phyloP scores from a whole-genome alignment of 2,797 vertebrate species.

The Thripadectes ignobilis region DNA sequence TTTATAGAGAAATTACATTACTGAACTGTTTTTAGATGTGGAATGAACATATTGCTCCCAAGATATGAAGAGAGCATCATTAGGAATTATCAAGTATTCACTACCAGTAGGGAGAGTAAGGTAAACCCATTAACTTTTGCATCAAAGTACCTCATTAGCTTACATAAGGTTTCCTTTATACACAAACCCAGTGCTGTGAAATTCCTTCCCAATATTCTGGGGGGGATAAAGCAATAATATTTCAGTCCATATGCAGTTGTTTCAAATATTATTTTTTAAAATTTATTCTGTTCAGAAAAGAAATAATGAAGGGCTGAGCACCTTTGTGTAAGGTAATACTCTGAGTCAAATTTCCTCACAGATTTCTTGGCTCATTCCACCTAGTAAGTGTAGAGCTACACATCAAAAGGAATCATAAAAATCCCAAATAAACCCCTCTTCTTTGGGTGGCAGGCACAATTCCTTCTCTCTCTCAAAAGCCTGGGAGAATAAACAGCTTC shows the following conservation, averaged over 20 bases:
- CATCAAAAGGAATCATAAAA: background rate
- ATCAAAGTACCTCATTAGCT: constrained; percentile 29
- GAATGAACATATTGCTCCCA: constrained; percentile 13
- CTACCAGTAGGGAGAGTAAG: background rate
- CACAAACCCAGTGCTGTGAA: background rate
- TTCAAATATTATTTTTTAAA: background rate
- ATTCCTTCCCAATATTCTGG: background rate
- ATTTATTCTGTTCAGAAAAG: constrained; percentile 1
- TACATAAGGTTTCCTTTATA: background rate
- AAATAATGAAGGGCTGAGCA: background rate
- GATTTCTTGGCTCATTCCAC: background rate
- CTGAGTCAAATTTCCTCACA: background rate
- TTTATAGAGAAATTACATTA: constrained; percentile 56
- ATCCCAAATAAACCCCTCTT: background rate
- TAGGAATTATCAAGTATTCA: constrained; percentile 47
- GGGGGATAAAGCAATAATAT: background rate
- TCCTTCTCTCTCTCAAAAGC: background rate
- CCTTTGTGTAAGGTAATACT: background rate
- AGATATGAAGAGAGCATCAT: constrained; percentile 34
- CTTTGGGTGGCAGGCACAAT: background rate
- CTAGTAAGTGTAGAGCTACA: background rate
- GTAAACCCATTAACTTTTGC: constrained; percentile 40
- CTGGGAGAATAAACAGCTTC: background rate
- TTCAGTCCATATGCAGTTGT: background rate
- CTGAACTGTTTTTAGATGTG: constrained; percentile 4